A percentile compares a stretch with the other conserved stretches of the same genome.
phyloP scores from a whole-genome alignment of 1,140 invertebrate species.

The Pantala flavescens region DNA sequence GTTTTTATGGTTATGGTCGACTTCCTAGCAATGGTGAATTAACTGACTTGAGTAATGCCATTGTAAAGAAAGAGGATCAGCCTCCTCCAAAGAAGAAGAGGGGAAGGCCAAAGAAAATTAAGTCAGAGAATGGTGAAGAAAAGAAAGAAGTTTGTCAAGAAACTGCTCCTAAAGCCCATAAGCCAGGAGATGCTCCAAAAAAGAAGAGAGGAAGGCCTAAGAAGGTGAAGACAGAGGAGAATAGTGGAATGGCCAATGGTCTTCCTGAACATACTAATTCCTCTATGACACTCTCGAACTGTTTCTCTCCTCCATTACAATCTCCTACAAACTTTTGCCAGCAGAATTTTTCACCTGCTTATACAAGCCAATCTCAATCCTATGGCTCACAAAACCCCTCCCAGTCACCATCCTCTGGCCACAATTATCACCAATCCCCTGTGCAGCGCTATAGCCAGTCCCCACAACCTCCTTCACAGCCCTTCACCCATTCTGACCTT shows the following conservation, averaged over 20 bases:
- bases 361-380: constrained; percentile 36
- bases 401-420: constrained; percentile 21
- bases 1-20: constrained; percentile 22
- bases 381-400: constrained; percentile 22
- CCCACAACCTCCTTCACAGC: constrained; percentile 47
- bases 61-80: constrained; percentile 45
- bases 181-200: constrained; percentile 50
- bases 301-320: constrained; percentile 44
- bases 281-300: constrained; percentile 36
- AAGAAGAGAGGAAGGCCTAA: constrained; percentile 77
- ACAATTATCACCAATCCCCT: constrained; percentile 28
- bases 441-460: constrained; percentile 43
- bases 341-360: constrained; percentile 33
- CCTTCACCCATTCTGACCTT: constrained; percentile 60
- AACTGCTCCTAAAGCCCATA: constrained; percentile 29
- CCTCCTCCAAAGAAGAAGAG: constrained; percentile 76
- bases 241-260: constrained; percentile 15
- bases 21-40: constrained; percentile 26
- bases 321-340: constrained; percentile 39
- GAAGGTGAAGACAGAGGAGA: constrained; percentile 48
- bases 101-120: constrained; percentile 77
- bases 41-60: constrained; percentile 38
- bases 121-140: constrained; percentile 53
- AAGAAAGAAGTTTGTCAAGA: neutral
- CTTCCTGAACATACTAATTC: constrained; percentile 26